Percentiles rank a stretch among this genome's conserved stretches.
Conservation (phyloP, 2,888 invertebrate species). For the Drosophila barbarae region DNA sequence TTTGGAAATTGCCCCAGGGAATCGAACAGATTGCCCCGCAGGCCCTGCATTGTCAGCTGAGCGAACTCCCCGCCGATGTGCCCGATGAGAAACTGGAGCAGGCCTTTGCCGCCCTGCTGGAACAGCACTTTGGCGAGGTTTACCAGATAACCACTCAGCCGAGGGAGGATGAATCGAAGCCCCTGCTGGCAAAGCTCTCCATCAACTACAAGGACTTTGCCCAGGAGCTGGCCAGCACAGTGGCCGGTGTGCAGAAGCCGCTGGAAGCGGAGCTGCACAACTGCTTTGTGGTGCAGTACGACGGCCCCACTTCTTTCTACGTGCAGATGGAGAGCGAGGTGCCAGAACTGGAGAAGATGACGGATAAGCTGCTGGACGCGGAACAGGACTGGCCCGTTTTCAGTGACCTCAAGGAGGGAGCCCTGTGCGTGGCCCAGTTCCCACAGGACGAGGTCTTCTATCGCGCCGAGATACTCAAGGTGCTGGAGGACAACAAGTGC, state of each 20-base stretch:
- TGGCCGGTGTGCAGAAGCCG: slow-evolving; percentile 59
- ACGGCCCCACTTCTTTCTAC: slow-evolving; percentile 87
- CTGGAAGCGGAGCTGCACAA: slow-evolving; percentile 80
- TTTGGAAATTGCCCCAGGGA: slow-evolving; percentile 82
- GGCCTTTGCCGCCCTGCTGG: slow-evolving; percentile 79
- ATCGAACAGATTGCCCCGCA: slow-evolving; percentile 79
- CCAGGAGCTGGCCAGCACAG: slow-evolving; percentile 76
- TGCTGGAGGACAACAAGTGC: slow-evolving; percentile 86
- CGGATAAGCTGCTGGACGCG: slow-evolving; percentile 75
- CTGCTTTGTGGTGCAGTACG: slow-evolving; percentile 85
- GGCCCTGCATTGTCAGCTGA: slow-evolving; percentile 71
- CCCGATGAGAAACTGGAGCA: slow-evolving; percentile 63
- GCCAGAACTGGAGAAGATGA: slow-evolving; percentile 72
- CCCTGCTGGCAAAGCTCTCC: slow-evolving; percentile 82
- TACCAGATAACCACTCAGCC: slow-evolving; percentile 83
- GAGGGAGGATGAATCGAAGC: slow-evolving; percentile 78
- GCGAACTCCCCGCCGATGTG: slow-evolving; percentile 59
- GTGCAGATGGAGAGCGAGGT: slow-evolving; percentile 83
- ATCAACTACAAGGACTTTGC: slow-evolving; percentile 82
- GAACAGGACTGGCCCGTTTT: slow-evolving; percentile 68
- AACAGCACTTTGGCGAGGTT: slow-evolving; percentile 81
- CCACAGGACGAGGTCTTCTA: slow-evolving; percentile 93
- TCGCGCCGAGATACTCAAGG: slow-evolving; percentile 85
- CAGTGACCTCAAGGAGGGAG: slow-evolving; percentile 79
- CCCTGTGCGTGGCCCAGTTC: slow-evolving; percentile 88